Conservation (phyloP, 2,797 vertebrate species). For the Sebastes goodei region DNA sequence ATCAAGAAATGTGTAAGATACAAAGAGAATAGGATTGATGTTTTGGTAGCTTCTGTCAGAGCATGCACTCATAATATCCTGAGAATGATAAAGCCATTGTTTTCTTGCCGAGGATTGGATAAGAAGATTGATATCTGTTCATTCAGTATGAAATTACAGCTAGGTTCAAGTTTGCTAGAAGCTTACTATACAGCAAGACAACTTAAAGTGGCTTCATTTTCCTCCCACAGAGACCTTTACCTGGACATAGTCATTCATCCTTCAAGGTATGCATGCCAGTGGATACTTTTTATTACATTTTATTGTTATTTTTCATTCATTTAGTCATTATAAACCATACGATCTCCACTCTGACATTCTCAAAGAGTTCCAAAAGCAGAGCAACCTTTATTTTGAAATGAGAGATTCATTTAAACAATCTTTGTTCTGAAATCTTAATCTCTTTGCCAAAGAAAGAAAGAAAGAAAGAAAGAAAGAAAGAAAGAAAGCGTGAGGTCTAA, state of each 20-base stretch:
- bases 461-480: neutral
- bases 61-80: no score
- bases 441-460: neutral
- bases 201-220: conserved; percentile 51
- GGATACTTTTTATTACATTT: neutral
- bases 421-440: conserved; percentile 17
- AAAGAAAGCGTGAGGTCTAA: conserved; percentile 18
- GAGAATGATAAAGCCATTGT: no score
- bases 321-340: neutral
- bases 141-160: neutral
- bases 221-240: conserved; percentile 80
- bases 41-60: neutral
- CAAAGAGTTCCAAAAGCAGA: neutral
- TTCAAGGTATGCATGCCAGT: conserved; percentile 79
- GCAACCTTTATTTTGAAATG: conserved; percentile 1
- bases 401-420: neutral
- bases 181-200: neutral
- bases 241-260: conserved; percentile 84
- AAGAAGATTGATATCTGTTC: neutral
- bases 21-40: neutral
- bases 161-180: neutral
- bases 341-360: neutral
- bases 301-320: neutral
- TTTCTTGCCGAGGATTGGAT: neutral
- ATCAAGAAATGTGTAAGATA: conserved; percentile 1